These are phyloP conservation scores for Acleris literana DNA, from an alignment of 2,888 invertebrate species.

Conservation along the genomic window DNA sequence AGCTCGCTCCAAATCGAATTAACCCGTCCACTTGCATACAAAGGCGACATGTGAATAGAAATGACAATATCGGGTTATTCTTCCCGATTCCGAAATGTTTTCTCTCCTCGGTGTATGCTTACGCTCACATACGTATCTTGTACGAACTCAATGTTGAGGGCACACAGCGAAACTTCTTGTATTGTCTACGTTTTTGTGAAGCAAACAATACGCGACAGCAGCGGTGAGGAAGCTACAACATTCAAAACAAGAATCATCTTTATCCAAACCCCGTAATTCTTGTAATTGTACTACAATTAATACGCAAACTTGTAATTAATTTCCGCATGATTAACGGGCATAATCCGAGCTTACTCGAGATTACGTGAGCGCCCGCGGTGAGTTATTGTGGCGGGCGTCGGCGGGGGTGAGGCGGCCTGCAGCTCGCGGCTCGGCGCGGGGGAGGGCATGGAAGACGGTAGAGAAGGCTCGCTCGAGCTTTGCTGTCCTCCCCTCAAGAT, in stretches of 20 bases:
- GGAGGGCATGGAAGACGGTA: slow-evolving; percentile 60
- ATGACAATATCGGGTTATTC: slow-evolving; percentile 72
- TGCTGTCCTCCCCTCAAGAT: slow-evolving; percentile 83
- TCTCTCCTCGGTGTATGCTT: slow-evolving; percentile 53
- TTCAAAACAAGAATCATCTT: slow-evolving; percentile 43
- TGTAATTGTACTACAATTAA: slow-evolving; percentile 81
- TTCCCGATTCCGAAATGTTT: slow-evolving; percentile 67
- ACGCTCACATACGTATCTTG: neutral
- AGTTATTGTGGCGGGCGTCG: slow-evolving; percentile 73
- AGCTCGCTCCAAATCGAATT: slow-evolving; percentile 79
- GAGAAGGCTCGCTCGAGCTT: slow-evolving; percentile 69
- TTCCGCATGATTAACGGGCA: slow-evolving; percentile 81
- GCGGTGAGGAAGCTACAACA: slow-evolving; percentile 22
- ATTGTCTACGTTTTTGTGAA: slow-evolving; percentile 31
- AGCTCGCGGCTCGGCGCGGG: slow-evolving; percentile 32
- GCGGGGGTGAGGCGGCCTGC: slow-evolving; percentile 49
- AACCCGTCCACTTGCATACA: slow-evolving; percentile 83
- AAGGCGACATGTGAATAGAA: slow-evolving; percentile 77
- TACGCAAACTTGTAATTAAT: slow-evolving; percentile 83
- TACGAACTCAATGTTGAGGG: neutral
- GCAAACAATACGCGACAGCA: slow-evolving; percentile 16
- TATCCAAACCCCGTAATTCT: slow-evolving; percentile 67
- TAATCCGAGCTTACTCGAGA: slow-evolving; percentile 82
- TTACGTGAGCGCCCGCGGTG: slow-evolving; percentile 77
- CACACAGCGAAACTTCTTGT: neutral